Conservation (phyloP, 2,888 invertebrate genomes). For the Xiphydria camelus region DNA sequence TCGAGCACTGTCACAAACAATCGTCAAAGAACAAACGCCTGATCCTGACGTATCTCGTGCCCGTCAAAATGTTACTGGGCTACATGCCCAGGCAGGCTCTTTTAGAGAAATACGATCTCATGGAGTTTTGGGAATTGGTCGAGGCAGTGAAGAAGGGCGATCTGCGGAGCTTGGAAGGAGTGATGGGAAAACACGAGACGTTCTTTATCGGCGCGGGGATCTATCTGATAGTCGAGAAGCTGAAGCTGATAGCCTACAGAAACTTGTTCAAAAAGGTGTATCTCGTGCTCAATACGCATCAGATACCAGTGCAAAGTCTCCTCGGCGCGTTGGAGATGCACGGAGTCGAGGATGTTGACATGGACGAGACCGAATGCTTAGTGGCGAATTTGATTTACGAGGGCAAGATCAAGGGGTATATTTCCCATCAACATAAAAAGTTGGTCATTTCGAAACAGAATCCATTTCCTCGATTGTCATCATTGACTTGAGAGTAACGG, state of each 20-base stretch:
- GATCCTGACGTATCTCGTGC: conserved; percentile 92
- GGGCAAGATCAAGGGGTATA: conserved; percentile 97
- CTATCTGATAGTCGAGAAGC: conserved; percentile 93
- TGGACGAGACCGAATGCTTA: conserved; percentile 95
- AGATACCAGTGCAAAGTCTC: conserved; percentile 84
- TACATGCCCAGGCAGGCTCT: conserved; percentile 86
- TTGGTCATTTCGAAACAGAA: conserved; percentile 96
- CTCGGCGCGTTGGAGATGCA: conserved; percentile 80
- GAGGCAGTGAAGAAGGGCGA: conserved; percentile 90
- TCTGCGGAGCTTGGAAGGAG: conserved; percentile 77
- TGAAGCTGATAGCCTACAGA: conserved; percentile 92
- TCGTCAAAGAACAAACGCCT: conserved; percentile 86
- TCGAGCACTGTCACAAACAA: conserved; percentile 82
- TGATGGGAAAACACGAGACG: conserved; percentile 82
- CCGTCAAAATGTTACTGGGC: conserved; percentile 96
- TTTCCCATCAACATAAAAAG: conserved; percentile 95
- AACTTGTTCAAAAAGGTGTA: conserved; percentile 95
- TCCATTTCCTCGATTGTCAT: conserved; percentile 84
- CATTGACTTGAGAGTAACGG: conserved; percentile 58
- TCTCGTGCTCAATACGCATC: conserved; percentile 76
- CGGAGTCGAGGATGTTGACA: conserved; percentile 83
- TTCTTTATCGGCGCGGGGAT: conserved; percentile 98
- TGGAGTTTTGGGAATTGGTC: conserved; percentile 88
- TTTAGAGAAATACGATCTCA: conserved; percentile 85
- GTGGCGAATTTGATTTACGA: conserved; percentile 95